Base-by-base conservation (phyloP, 2,797 vertebrate genomes). In the Pitangus sulphuratus region DNA sequence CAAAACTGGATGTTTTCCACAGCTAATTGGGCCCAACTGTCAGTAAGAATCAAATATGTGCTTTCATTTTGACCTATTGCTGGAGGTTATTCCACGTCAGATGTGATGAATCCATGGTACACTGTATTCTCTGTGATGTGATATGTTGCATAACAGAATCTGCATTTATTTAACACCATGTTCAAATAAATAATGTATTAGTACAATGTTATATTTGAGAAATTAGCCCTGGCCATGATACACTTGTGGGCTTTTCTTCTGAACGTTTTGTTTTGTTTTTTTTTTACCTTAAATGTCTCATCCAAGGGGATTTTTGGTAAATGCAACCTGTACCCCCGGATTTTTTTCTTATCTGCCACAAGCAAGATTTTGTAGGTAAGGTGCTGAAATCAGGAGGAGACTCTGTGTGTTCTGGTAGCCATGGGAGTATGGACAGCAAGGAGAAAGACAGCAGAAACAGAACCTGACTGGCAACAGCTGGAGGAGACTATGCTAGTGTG, bases 11-110 rank as follows among this genome's bases (percentile, higher is more conserved):
- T 78, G 40, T 82, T 93, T 94, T 84, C 53, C 57, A 54, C 8
- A 7, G 24, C 21, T 92, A 72, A 74, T 69, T 79, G 4, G 56
- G 69, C 79, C 64, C 56, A 61, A 72, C 74, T 89, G 64, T 58
- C 42, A 80, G 35, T 31, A 78, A 85, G 40, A 91, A 40, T 35
- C 9, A 84, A 58, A 81, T 69, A 95, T 39, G 7, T 58, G 44
- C 54, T 94, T 92, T 79, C 35, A 72, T 92, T 96, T 84, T 86
- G 84, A 90, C 85, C 40, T 93, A 48, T 39, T 94, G 82, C 84
- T 91, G 78, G 58, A 79, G 74, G 87, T 90, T 85, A 74, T 84
- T 89, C 88, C 17, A 3, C 45, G 65, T 85, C 82, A 88, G 50
- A 76, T 66, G 45, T 21, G 57, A 89, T 89, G n/a, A 87, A 69